These are phyloP conservation scores for Sarcophilus harrisii DNA, from an alignment of 2,797 vertebrate genomes.

Conservation along the genomic window DNA sequence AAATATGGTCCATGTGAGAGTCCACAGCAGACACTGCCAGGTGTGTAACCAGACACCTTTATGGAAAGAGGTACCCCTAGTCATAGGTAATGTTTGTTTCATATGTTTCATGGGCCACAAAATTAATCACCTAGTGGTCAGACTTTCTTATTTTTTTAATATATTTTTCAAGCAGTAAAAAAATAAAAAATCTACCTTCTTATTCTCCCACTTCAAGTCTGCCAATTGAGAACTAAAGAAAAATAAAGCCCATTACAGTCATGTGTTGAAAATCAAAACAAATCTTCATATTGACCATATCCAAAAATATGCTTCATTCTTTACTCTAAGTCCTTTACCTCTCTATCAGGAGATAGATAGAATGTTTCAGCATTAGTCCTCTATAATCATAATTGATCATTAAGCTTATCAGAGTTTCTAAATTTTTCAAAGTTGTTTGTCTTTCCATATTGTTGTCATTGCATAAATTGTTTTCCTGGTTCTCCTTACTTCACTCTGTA, in stretches of 20 bases:
- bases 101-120: neutral
- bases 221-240: neutral
- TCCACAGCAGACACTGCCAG: neutral
- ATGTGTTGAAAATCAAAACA: neutral
- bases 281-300: neutral
- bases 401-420: neutral
- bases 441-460: neutral
- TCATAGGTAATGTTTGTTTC: neutral
- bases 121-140: neutral
- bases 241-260: neutral
- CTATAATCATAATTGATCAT: neutral
- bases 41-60: neutral
- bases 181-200: neutral
- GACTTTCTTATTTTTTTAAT: neutral
- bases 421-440: neutral
- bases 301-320: neutral
- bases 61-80: neutral
- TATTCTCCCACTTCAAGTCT: neutral
- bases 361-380: neutral
- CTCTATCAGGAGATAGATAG: neutral
- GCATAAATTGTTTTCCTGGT: neutral
- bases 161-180: neutral
- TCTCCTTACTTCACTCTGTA: neutral
- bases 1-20: neutral
- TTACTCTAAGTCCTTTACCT: neutral